These are phyloP conservation scores for Dasypogon diadema DNA, from an alignment of 2,888 invertebrate species.

Conservation along the genomic window DNA sequence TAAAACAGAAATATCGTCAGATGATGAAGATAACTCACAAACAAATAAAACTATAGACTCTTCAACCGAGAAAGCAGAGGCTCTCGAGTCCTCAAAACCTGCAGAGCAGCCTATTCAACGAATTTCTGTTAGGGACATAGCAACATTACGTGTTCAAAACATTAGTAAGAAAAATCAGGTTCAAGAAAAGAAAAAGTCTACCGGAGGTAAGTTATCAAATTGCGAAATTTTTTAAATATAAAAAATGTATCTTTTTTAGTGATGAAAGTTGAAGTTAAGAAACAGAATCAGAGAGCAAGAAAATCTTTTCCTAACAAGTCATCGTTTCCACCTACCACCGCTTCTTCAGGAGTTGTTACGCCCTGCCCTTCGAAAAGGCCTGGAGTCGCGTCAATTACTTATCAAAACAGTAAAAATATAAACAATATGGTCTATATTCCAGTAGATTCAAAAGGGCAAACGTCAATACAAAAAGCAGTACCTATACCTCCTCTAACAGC, in stretches of 20 bases:
- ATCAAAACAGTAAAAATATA: slow-evolving; percentile 58
- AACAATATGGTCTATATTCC: slow-evolving; percentile 68
- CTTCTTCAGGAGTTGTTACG: neutral
- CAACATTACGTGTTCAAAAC: slow-evolving; percentile 43
- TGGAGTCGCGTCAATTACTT: slow-evolving; percentile 24
- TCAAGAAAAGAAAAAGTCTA: slow-evolving; percentile 4
- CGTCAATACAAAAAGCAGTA: slow-evolving; percentile 53
- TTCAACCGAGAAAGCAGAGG: neutral
- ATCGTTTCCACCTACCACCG: slow-evolving; percentile 12
- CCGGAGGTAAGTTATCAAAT: slow-evolving; percentile 6
- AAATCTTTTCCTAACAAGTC: slow-evolving; percentile 65
- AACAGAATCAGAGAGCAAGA: slow-evolving; percentile 61
- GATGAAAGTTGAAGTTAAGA: slow-evolving; percentile 21
- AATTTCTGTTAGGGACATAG: slow-evolving; percentile 52
- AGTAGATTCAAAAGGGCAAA: slow-evolving; percentile 57
- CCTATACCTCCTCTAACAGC: slow-evolving; percentile 65
- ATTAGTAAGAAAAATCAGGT: neutral
- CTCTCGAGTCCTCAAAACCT: neutral
- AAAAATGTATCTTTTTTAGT: neutral
- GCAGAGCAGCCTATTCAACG: slow-evolving; percentile 7
- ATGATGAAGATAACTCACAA: slow-evolving; percentile 57
- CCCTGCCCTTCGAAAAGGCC: neutral
- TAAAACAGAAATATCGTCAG: slow-evolving; percentile 63
- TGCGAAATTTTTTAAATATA: neutral
- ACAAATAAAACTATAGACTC: neutral